A percentile compares a stretch with the other conserved stretches of the same genome.
These are phyloP conservation scores for Menidia menidia DNA, from an alignment of 2,797 vertebrate species.

Conservation along the genomic window DNA sequence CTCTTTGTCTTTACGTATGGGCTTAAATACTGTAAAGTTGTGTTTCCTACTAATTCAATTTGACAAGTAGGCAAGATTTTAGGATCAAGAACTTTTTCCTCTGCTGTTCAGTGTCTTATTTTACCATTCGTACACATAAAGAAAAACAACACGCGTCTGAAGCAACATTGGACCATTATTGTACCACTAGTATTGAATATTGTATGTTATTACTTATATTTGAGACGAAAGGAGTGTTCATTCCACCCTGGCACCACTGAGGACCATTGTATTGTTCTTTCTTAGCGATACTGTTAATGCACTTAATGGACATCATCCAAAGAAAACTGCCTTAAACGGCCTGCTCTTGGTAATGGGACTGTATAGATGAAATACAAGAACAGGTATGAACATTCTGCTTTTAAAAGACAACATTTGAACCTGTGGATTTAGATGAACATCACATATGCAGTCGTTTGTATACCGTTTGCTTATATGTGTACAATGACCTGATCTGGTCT, in stretches of 20 bases:
- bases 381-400: slow-evolving; percentile 34
- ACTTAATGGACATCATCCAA: slow-evolving; percentile 73
- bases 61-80: slow-evolving; percentile 56
- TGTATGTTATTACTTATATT: slow-evolving; percentile 69
- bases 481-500: slow-evolving; percentile 24
- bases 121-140: slow-evolving; percentile 32
- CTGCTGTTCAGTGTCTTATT: slow-evolving; percentile 69
- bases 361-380: slow-evolving; percentile 40
- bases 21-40: slow-evolving; percentile 61
- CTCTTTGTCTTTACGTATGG: slow-evolving; percentile 24
- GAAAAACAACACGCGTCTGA: slow-evolving; percentile 37
- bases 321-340: slow-evolving; percentile 67
- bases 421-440: slow-evolving; percentile 63
- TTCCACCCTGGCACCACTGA: slow-evolving; percentile 67
- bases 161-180: slow-evolving; percentile 46
- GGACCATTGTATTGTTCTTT: slow-evolving; percentile 68
- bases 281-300: slow-evolving; percentile 69
- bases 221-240: slow-evolving; percentile 61
- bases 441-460: slow-evolving; percentile 52
- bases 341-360: slow-evolving; percentile 41
- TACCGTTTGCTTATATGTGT: slow-evolving; percentile 29
- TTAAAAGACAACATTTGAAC: slow-evolving; percentile 50
- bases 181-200: slow-evolving; percentile 77
- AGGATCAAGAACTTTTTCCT: slow-evolving; percentile 43
- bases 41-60: slow-evolving; percentile 52